phyloP scores from a whole-genome alignment of 2,113 vertebrate species.

The Etheostoma cragini region DNA sequence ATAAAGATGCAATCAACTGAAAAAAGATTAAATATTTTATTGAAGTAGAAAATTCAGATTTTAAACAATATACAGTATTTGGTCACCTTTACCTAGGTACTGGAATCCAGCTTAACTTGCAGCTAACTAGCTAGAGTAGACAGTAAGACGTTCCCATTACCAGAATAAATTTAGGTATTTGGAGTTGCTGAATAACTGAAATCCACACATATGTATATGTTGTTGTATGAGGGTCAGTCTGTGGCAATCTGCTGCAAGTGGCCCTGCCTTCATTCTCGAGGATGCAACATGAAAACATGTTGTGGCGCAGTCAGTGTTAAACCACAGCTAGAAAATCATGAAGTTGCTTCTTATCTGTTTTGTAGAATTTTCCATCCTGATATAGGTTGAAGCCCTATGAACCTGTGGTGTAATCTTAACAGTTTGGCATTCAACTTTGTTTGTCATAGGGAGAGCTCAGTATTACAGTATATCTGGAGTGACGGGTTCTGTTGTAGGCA shows the following conservation, averaged over 20 bases:
- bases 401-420: neutral
- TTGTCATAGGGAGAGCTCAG: no score
- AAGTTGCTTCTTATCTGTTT: neutral
- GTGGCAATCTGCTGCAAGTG: neutral
- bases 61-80: neutral
- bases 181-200: neutral
- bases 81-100: neutral
- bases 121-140: neutral
- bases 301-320: neutral
- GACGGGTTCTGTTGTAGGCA: no score
- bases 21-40: neutral
- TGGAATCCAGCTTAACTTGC: neutral
- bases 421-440: no score
- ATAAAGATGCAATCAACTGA: neutral
- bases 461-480: no score
- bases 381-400: neutral
- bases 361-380: neutral
- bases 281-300: neutral
- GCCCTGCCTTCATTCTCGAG: neutral
- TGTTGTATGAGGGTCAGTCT: neutral
- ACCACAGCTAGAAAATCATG: neutral
- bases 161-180: neutral
- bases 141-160: neutral
- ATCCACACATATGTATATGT: neutral
- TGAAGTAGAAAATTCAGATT: neutral